phyloP scores from a whole-genome alignment of 1,140 invertebrate species.

The Oppia nitens region DNA sequence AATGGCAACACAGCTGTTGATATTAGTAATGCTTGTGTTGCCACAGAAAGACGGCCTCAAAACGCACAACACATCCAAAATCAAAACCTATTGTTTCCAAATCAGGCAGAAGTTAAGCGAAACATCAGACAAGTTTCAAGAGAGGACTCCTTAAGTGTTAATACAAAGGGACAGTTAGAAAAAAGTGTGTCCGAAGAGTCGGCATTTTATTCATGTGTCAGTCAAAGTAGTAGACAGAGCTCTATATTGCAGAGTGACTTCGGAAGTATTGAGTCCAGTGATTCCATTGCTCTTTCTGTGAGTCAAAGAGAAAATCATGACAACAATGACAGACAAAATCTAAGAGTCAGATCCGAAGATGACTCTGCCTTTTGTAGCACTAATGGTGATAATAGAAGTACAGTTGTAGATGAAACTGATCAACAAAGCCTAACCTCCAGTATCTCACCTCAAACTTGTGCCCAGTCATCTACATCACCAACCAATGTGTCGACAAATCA shows the following conservation, averaged over 20 bases:
- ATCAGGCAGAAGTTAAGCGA: not conserved
- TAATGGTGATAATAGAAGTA: not conserved
- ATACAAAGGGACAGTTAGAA: constrained; percentile 4
- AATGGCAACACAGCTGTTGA: not conserved
- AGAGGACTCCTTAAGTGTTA: not conserved
- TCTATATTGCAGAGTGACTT: constrained; percentile 20
- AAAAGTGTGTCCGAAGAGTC: constrained; percentile 24
- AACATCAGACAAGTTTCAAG: not conserved
- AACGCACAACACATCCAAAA: not conserved
- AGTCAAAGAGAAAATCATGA: not conserved
- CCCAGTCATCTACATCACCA: not conserved
- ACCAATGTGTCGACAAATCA: not conserved
- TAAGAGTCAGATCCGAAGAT: not conserved
- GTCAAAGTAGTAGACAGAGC: constrained; percentile 21
- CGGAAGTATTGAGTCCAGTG: constrained; percentile 18
- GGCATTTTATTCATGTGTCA: constrained; percentile 23
- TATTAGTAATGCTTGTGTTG: not conserved
- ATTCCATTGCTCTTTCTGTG: constrained; percentile 13
- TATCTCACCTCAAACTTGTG: not conserved
- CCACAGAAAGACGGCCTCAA: not conserved
- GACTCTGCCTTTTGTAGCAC: constrained; percentile 7
- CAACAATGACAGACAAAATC: not conserved
- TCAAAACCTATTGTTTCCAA: not conserved
- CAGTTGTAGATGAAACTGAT: not conserved
- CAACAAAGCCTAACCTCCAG: constrained; percentile 2